Percentiles rank a stretch among this genome's conserved stretches.
phyloP scores from a whole-genome alignment of 1,140 invertebrate species.

The Diorhabda carinulata region DNA sequence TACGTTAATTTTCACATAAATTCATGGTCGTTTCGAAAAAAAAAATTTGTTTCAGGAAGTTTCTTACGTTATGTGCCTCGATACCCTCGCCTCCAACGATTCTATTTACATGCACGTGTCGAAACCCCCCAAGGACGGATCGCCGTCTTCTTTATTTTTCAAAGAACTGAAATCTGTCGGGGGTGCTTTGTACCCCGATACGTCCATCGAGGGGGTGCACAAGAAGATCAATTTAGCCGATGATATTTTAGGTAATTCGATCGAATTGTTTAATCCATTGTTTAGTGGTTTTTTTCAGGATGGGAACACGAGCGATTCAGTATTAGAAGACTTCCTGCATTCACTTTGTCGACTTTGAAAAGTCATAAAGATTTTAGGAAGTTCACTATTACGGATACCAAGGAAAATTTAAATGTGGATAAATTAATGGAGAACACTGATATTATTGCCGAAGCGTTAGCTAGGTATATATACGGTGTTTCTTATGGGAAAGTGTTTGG shows the following conservation, averaged over 20 bases:
- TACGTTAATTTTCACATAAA: conserved; percentile 42
- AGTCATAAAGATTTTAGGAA: conserved; percentile 57
- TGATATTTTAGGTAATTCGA: conserved; percentile 53
- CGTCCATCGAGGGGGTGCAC: conserved; percentile 76
- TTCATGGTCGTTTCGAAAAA: not conserved
- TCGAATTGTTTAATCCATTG: not conserved
- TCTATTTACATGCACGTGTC: conserved; percentile 88
- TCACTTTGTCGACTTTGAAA: conserved; percentile 51
- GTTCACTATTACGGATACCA: conserved; percentile 62
- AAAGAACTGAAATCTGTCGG: conserved; percentile 64
- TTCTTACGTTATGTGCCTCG: conserved; percentile 87
- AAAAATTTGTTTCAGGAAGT: conserved; percentile 63
- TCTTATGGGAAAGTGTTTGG: conserved; percentile 65
- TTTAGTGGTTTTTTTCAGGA: conserved; percentile 54
- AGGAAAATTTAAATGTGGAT: conserved; percentile 57
- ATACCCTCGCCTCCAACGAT: conserved; percentile 70
- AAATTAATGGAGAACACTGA: conserved; percentile 67
- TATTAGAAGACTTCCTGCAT: conserved; percentile 62
- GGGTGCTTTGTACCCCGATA: conserved; percentile 48
- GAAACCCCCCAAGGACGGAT: conserved; percentile 88
- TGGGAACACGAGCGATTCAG: conserved; percentile 98
- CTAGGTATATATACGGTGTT: conserved; percentile 81
- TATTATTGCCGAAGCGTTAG: conserved; percentile 77
- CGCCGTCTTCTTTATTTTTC: conserved; percentile 67
- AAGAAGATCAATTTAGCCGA: conserved; percentile 98